A percentile compares a stretch with the other conserved stretches of the same genome.
These are phyloP conservation scores for Anthopleura sola DNA, from an alignment of 64 coral and sea anemone genomes.

Conservation along the genomic window DNA sequence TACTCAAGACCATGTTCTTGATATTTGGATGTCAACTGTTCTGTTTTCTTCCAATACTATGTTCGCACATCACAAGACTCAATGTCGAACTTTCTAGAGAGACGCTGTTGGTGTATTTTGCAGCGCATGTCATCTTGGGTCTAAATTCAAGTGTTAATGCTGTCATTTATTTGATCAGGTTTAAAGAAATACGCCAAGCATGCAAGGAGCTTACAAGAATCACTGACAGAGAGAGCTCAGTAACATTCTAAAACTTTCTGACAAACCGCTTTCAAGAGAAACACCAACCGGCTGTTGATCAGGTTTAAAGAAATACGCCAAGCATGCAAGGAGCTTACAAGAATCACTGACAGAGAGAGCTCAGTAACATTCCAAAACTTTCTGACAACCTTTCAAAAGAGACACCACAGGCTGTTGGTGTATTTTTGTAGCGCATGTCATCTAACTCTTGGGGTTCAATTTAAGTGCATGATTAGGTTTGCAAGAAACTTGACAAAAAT, in stretches of 20 bases:
- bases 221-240: too few species aligned
- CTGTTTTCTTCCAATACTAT: not conserved
- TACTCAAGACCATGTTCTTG: not conserved
- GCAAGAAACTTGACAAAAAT: too few species aligned
- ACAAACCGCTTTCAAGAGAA: too few species aligned
- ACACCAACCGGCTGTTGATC: too few species aligned
- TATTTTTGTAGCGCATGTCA: too few species aligned
- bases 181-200: not conserved
- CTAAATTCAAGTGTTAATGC: not conserved
- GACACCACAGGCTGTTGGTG: too few species aligned
- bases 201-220: not conserved
- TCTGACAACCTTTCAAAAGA: too few species aligned
- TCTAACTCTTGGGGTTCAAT: too few species aligned
- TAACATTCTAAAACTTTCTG: too few species aligned
- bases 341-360: not conserved
- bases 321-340: not conserved
- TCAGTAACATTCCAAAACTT: too few species aligned
- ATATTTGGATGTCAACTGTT: not conserved
- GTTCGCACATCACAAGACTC: not conserved
- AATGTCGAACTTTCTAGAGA: not conserved
- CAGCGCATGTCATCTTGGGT: not conserved
- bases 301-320: slow-evolving; percentile 3
- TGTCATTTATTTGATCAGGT: not conserved
- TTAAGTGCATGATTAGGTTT: too few species aligned
- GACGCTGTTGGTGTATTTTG: not conserved